A percentile compares a stretch with the other conserved stretches of the same genome.
These are phyloP conservation scores for Ophraella communa DNA, from an alignment of 2,888 invertebrate genomes.

Conservation along the genomic window DNA sequence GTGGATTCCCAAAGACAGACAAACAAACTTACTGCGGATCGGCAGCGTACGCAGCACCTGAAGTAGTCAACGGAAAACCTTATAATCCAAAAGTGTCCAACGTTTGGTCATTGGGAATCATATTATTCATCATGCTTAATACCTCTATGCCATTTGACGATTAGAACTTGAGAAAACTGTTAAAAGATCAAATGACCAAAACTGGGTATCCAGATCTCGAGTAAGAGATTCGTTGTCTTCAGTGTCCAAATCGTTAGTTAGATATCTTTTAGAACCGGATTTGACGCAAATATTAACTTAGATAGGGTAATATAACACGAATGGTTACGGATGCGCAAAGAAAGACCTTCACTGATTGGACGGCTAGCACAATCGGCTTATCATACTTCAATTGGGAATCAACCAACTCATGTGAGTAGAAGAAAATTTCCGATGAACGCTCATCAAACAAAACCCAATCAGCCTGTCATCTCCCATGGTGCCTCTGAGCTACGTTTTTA, in stretches of 20 bases:
- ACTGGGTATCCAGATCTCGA: slow-evolving; percentile 76
- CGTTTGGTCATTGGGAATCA: slow-evolving; percentile 91
- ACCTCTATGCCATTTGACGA: slow-evolving; percentile 95
- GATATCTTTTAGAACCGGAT: slow-evolving; percentile 85
- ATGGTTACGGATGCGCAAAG: slow-evolving; percentile 73
- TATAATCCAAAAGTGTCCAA: slow-evolving; percentile 90
- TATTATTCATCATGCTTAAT: slow-evolving; percentile 92
- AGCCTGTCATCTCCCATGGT: too few species aligned
- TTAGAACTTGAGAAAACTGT: slow-evolving; percentile 78
- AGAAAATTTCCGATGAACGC: too few species aligned
- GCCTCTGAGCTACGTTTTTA: too few species aligned
- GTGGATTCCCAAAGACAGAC: slow-evolving; percentile 71
- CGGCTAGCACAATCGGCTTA: slow-evolving; percentile 69
- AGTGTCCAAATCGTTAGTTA: slow-evolving; percentile 78
- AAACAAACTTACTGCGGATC: slow-evolving; percentile 97
- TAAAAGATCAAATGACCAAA: slow-evolving; percentile 85
- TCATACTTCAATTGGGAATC: slow-evolving; percentile 51
- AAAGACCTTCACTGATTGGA: slow-evolving; percentile 67
- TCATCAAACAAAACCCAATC: too few species aligned
- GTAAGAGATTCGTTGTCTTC: slow-evolving; percentile 73
- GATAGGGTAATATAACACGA: slow-evolving; percentile 78
- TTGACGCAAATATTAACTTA: slow-evolving; percentile 77
- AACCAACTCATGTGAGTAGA: slow-evolving; percentile 40
- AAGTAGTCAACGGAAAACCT: slow-evolving; percentile 88
- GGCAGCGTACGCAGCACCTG: slow-evolving; percentile 95